Evolutionary conservation across 2,113 vertebrate genomes (phyloP).

Genomic region (Grus americana): DNA sequence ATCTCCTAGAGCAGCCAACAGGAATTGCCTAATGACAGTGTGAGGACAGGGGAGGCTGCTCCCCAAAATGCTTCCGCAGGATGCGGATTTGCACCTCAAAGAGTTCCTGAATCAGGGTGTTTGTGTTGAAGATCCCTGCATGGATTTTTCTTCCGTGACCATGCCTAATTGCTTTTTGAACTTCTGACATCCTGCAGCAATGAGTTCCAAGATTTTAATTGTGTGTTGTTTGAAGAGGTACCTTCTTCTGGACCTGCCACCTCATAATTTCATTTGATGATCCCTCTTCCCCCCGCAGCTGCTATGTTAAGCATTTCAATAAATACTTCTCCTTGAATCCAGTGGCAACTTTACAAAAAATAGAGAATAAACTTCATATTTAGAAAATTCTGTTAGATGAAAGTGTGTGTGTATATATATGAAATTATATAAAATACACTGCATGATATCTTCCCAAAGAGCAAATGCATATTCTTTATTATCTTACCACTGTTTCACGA

Average conservation of each 20-base stretch:
- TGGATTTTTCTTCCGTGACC: not conserved
- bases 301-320: not conserved
- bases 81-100: conserved; percentile 8
- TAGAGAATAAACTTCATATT: not conserved
- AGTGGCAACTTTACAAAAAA: not conserved
- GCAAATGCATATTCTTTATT: not conserved
- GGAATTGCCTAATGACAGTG: not conserved
- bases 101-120: not conserved
- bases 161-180: not conserved
- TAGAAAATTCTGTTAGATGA: not conserved
- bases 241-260: not conserved
- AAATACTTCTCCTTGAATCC: not conserved
- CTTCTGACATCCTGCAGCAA: not conserved
- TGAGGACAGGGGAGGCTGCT: not conserved
- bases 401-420: not conserved
- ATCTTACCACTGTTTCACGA: not conserved
- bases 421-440: not conserved
- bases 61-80: not conserved
- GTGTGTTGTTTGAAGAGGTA: not conserved
- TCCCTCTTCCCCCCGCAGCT: not conserved
- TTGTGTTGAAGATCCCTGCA: not conserved
- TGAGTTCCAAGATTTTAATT: not conserved
- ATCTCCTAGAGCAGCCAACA: not conserved
- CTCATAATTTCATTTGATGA: not conserved
- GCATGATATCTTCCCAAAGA: not conserved